phyloP scores from a whole-genome alignment of 2,888 invertebrate species.

The Dysmachus trigonus region DNA sequence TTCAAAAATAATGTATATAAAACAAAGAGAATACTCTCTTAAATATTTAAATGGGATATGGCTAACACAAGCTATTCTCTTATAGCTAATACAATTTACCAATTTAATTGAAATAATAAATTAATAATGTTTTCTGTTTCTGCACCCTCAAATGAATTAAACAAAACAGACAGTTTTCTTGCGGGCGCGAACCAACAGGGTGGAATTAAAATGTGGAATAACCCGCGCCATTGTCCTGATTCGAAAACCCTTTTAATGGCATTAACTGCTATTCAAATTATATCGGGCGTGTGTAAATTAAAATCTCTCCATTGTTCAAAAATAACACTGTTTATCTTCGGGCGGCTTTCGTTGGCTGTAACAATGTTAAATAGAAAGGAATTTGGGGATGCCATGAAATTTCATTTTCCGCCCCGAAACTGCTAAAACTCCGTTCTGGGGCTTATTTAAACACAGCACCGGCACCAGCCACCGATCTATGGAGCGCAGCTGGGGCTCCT shows the following conservation, averaged over 20 bases:
- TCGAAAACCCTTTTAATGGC: not conserved
- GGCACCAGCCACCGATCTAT: not conserved
- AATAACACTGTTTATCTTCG: not conserved
- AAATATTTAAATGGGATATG: too few species aligned
- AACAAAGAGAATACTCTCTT: too few species aligned
- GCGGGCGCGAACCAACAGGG: not conserved
- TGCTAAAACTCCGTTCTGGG: not conserved
- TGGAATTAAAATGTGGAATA: not conserved
- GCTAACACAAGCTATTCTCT: not conserved
- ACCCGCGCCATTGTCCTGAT: not conserved
- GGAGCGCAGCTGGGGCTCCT: not conserved
- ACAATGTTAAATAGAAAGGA: not conserved
- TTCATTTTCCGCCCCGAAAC: not conserved
- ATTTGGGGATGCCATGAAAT: not conserved
- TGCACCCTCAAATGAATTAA: not conserved
- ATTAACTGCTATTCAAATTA: not conserved
- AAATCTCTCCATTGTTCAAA: not conserved
- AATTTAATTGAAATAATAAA: not conserved
- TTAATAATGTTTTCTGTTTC: not conserved
- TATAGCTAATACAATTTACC: not conserved
- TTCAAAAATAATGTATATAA: too few species aligned
- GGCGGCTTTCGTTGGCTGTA: not conserved
- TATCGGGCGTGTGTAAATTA: not conserved
- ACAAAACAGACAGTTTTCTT: not conserved
- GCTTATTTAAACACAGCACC: not conserved